Percentiles rank a stretch among this genome's conserved stretches.
phyloP scores from a whole-genome alignment of 2,797 vertebrate genomes.

The Crypturellus tataupa region DNA sequence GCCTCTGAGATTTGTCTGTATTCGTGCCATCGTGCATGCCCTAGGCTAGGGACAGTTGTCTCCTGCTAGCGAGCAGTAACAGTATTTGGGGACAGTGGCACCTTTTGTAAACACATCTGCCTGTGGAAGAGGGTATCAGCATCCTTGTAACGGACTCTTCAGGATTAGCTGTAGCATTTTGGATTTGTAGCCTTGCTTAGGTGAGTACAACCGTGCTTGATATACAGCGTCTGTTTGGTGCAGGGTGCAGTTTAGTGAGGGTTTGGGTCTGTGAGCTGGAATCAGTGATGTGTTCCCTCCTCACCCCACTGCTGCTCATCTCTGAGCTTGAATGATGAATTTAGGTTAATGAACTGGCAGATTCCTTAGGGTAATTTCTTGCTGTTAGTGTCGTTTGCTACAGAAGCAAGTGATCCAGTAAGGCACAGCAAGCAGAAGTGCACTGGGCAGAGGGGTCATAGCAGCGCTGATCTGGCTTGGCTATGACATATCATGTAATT shows the following conservation, averaged over 20 bases:
- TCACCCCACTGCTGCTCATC: background rate
- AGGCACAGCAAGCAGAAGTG: background rate
- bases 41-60: background rate
- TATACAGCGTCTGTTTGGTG: background rate
- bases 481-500: accelerated
- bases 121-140: background rate
- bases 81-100: background rate
- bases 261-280: background rate
- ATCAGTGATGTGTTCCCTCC: background rate
- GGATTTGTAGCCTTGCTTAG: background rate
- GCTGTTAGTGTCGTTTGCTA: background rate
- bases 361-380: background rate
- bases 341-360: background rate
- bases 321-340: background rate
- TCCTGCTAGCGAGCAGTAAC: background rate
- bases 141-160: background rate
- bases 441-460: background rate
- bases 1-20: background rate
- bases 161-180: background rate
- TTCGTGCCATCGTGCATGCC: accelerated
- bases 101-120: background rate
- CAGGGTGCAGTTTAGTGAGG: background rate
- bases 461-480: background rate
- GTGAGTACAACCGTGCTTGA: background rate
- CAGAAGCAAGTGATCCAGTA: background rate